Evolutionary conservation across 2,113 vertebrate species (phyloP).

Genomic region (Ptyas mucosa): DNA sequence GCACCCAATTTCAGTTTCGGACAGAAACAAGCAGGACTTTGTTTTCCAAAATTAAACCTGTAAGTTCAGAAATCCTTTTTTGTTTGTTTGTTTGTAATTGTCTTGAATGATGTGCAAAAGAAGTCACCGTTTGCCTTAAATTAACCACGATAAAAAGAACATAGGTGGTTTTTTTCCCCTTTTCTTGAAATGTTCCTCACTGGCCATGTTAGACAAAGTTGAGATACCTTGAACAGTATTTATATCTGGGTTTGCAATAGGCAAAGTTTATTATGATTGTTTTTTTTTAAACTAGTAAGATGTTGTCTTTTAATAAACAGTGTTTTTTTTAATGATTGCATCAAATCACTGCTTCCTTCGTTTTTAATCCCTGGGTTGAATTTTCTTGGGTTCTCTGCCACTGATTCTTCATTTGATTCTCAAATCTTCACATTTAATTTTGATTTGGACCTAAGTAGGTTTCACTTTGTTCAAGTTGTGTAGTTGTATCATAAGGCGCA

Average conservation of each 20-base stretch:
- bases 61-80: background rate
- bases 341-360: background rate
- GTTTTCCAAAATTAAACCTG: background rate
- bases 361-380: background rate
- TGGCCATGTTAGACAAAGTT: background rate
- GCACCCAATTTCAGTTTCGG: background rate
- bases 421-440: background rate
- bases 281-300: background rate
- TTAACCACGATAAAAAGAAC: background rate
- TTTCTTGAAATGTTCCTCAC: background rate
- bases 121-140: background rate
- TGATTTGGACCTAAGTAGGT: background rate
- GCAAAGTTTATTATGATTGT: background rate
- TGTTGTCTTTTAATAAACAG: background rate
- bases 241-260: background rate
- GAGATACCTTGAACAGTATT: background rate
- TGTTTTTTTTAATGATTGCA: background rate
- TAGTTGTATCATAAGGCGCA: background rate
- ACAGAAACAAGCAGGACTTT: too few species aligned
- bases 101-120: background rate
- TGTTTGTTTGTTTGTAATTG: too few species aligned
- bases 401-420: too few species aligned
- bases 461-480: background rate
- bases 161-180: background rate
- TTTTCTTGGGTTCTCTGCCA: background rate